Base-by-base conservation (phyloP, 2,888 invertebrate species). In the Microctonus aethiopoides region DNA sequence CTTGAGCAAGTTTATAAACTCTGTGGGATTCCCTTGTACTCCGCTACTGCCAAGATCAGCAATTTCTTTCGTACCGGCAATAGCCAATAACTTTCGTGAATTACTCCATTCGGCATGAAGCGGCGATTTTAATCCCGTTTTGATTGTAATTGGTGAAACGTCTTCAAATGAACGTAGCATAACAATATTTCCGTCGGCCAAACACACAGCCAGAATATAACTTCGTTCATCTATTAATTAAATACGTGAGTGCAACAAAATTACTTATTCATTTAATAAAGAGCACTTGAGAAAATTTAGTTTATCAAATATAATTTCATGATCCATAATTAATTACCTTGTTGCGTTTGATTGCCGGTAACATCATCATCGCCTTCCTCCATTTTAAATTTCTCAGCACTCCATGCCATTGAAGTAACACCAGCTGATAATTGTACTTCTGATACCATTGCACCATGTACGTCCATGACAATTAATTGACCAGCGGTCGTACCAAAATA, bases 371-470 rank as follows among this genome's bases (percentile, higher is more conserved):
- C 95, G 0, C 93, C 94, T 86, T 97, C 97, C 85, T 97, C 97
- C 97, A 98, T 97, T 88, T 97, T 97, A 87, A 98, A 98, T 84
- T 97, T 97, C 86, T 97, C 97, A 84, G 98, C 97, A 22, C 97
- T 97, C 98, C 98, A 98, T 16, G 95, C 94, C 95, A 98, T 96
- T 60, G 94, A 91, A 1, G 93, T 93, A 79, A 98, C 96, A 9
- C 94, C 94, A 34, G 86, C 84, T 34, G 84, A 83, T 24, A 86
- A 74, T 70, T 86, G 86, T 67, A 96, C 94, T 81, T 95, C 94
- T 9, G 96, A 95, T 20, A 98, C 94, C 95, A 97, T 97, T 46
- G 96, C 96, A 0, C 96, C 98, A 79, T 97, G 96, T 0, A 97
- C 96, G 85, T 97, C 97, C 96, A 98, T 97, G 63, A 98, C 96